Conservation (phyloP, 1,140 invertebrate species). For the Lepidurus couesii region DNA sequence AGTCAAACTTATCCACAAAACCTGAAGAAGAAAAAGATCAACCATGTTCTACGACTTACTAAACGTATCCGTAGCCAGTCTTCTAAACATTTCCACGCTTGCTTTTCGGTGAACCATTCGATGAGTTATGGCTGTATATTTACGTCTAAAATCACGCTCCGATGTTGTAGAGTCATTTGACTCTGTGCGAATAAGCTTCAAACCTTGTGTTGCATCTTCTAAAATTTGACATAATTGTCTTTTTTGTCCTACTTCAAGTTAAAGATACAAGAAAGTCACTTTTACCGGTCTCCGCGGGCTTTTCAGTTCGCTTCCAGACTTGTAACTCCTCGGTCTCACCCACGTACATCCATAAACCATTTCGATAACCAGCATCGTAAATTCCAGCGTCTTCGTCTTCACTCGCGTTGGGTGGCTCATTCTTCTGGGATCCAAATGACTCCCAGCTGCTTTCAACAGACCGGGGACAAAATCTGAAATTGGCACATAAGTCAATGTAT, state of each 20-base stretch:
- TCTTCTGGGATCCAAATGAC: conserved; percentile 50
- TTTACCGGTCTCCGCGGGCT: conserved; percentile 17
- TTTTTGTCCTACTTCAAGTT: background rate
- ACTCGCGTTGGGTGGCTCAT: conserved; percentile 28
- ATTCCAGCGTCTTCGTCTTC: conserved; percentile 49
- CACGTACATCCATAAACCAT: conserved; percentile 66
- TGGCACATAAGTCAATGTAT: background rate
- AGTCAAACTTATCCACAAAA: background rate
- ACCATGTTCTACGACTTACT: conserved; percentile 54
- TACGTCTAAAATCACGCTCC: conserved; percentile 75
- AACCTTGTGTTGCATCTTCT: background rate
- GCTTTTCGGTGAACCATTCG: conserved; percentile 83
- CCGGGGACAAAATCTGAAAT: conserved; percentile 30
- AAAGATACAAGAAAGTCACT: background rate
- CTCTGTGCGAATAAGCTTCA: conserved; percentile 31
- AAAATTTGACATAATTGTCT: background rate
- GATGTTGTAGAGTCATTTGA: conserved; percentile 60
- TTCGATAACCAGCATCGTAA: conserved; percentile 64
- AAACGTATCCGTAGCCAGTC: conserved; percentile 74
- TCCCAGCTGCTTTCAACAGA: conserved; percentile 67
- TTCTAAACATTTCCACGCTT: conserved; percentile 82
- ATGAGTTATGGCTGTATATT: conserved; percentile 79
- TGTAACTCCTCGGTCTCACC: conserved; percentile 63
- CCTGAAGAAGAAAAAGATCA: background rate
- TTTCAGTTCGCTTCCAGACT: conserved; percentile 59